Evolutionary conservation across 2,797 vertebrate species (phyloP).

Genomic region (Vultur gryphus): DNA sequence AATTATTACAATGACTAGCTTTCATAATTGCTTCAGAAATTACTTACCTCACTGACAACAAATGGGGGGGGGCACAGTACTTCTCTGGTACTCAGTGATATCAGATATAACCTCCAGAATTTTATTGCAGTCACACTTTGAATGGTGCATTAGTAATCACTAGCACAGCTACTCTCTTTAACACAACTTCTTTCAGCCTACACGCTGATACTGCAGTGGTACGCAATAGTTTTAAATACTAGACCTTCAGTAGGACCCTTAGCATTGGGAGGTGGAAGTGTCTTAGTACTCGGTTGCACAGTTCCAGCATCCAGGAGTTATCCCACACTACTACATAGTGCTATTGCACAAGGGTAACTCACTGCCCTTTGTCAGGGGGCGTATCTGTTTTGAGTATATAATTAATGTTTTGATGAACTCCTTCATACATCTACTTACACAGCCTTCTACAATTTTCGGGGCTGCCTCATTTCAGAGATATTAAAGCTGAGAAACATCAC

Average conservation of each 20-base stretch:
- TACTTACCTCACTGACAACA: accelerated
- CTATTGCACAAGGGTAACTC: neutral
- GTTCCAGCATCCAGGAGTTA: neutral
- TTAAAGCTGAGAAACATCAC: neutral
- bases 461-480: neutral
- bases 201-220: accelerated
- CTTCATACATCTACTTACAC: accelerated
- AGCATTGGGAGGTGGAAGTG: neutral
- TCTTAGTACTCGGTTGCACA: neutral
- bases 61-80: too few species aligned
- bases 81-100: neutral
- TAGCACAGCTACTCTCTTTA: neutral
- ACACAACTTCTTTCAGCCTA: neutral
- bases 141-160: neutral
- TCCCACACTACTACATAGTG: too few species aligned
- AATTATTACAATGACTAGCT: neutral
- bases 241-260: neutral
- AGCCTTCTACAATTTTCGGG: accelerated
- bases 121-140: too few species aligned
- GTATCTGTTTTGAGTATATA: accelerated
- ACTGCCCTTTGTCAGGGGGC: neutral
- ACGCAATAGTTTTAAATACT: accelerated
- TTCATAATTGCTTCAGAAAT: neutral
- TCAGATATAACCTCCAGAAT: neutral
- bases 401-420: neutral